Evolutionary conservation across 2,888 invertebrate species (phyloP), one percentile per base, ranked within the genome.

Genomic region (Ornithoptera alexandrae): DNA sequence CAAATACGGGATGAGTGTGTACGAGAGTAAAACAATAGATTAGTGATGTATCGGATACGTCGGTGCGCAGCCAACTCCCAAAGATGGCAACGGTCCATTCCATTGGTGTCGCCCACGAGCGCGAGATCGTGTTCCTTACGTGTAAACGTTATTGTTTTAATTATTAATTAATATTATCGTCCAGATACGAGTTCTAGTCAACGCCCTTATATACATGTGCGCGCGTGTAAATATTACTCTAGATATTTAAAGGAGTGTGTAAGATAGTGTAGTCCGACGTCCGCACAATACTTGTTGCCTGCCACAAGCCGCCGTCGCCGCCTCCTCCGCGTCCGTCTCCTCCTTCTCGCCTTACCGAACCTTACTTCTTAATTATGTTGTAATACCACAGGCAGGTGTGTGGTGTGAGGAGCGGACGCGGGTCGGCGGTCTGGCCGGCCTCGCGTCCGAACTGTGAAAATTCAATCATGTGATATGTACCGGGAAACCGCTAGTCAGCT

Each of bases 401-500:
- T 39, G 39, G 1, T 39, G 39, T 10, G 39, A 10, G 7, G 39
- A 8, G 39, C 39, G 39, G 39, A 10, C 39, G 39, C 39, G 10
- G 39, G 39, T 39, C 39, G 39, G 39, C 39, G 39, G 39, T 7
- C 39, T 10, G 39, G 39, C 78, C 74, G 77, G 76, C 75, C 77
- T 75, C 73, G 70, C 73, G 72, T 74, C 78, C 77, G 77, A 79
- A 69, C 74, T 72, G 74, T 77, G 80, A 78, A 77, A 74, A 78
- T 73, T 73, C 77, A 84, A 89, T 87, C 85, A 87, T 89, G 91
- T 91, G 90, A 91, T 90, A 89, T 84, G 78, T 85, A 83, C 83
- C 85, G 83, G 85, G 84, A 86, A 85, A 84, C 84, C 85, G 90
- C 92, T 92, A 92, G 92, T 92, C 92, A 92, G 88, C 87, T 84